Percentiles rank a stretch among this genome's conserved stretches.
phyloP scores from a whole-genome alignment of 2,888 invertebrate genomes.

The Ypsolopha sequella region DNA sequence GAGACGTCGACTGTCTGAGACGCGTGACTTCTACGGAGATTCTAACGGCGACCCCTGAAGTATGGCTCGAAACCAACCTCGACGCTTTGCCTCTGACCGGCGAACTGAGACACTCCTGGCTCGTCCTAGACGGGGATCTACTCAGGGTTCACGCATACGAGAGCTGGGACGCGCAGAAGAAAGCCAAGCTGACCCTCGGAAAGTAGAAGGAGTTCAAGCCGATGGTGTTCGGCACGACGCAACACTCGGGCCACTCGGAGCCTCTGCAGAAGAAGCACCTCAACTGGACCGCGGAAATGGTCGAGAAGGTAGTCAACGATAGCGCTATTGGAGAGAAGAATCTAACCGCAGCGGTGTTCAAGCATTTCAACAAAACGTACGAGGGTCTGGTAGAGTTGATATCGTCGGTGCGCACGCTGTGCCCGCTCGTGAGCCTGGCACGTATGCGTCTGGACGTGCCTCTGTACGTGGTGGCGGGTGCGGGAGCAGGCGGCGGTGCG shows the following conservation, averaged over 20 bases:
- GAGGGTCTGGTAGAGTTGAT: slow-evolving; percentile 79
- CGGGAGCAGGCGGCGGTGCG: slow-evolving; percentile 62
- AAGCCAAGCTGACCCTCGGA: slow-evolving; percentile 37
- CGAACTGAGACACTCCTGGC: slow-evolving; percentile 78
- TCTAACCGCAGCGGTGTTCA: slow-evolving; percentile 73
- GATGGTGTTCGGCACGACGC: slow-evolving; percentile 80
- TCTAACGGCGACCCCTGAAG: slow-evolving; percentile 77
- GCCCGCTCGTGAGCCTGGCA: slow-evolving; percentile 80
- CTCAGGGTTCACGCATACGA: slow-evolving; percentile 76
- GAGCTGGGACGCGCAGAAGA: slow-evolving; percentile 68
- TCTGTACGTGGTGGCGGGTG: slow-evolving; percentile 80
- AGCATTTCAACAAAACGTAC: slow-evolving; percentile 77
- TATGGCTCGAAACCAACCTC: slow-evolving; percentile 74
- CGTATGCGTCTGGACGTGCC: slow-evolving; percentile 74
- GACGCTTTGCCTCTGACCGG: slow-evolving; percentile 75
- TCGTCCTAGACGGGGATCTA: slow-evolving; percentile 80
- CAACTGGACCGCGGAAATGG: slow-evolving; percentile 76
- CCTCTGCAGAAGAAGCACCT: slow-evolving; percentile 71
- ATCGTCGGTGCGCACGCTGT: slow-evolving; percentile 83
- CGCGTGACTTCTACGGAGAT: slow-evolving; percentile 67
- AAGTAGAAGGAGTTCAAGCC: slow-evolving; percentile 55
- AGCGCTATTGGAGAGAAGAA: slow-evolving; percentile 75
- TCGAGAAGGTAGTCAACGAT: slow-evolving; percentile 73
- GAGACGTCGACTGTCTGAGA: slow-evolving; percentile 70
- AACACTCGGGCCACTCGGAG: slow-evolving; percentile 78